Conservation (phyloP, 2,888 invertebrate species). For the Camptogramma bilineatum region DNA sequence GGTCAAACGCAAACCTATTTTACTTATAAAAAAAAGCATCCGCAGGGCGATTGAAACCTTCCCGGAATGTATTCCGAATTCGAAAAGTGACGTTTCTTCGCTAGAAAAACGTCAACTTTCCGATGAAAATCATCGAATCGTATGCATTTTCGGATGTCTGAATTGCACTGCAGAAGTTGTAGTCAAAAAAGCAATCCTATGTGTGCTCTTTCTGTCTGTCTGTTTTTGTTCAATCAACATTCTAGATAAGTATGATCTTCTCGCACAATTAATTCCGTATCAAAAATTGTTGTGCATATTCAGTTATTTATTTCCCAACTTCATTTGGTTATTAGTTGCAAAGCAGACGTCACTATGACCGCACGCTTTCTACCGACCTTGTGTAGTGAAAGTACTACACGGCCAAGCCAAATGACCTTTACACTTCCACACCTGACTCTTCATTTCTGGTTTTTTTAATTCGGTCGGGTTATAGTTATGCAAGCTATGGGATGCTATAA, state of each 20-base stretch:
- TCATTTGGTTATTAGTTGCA: slow-evolving; percentile 18
- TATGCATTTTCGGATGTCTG: no score
- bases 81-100: no score
- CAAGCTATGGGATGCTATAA: slow-evolving; percentile 31
- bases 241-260: background rate
- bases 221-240: background rate
- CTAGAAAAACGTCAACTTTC: no score
- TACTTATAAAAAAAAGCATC: no score
- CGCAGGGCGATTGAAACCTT: no score
- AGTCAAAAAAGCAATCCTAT: no score
- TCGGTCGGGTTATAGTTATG: slow-evolving; percentile 31
- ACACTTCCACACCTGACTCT: slow-evolving; percentile 14
- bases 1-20: no score
- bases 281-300: background rate
- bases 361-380: slow-evolving; percentile 50
- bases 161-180: background rate
- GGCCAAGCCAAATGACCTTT: slow-evolving; percentile 23
- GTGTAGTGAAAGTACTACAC: slow-evolving; percentile 43
- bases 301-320: background rate
- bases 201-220: no score
- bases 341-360: slow-evolving; percentile 33
- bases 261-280: background rate
- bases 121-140: no score
- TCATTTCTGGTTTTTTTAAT: slow-evolving; percentile 4
- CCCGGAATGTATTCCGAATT: no score